Base-by-base conservation (phyloP, 2,888 invertebrate species). In the Nephrocerus scutellatus region DNA sequence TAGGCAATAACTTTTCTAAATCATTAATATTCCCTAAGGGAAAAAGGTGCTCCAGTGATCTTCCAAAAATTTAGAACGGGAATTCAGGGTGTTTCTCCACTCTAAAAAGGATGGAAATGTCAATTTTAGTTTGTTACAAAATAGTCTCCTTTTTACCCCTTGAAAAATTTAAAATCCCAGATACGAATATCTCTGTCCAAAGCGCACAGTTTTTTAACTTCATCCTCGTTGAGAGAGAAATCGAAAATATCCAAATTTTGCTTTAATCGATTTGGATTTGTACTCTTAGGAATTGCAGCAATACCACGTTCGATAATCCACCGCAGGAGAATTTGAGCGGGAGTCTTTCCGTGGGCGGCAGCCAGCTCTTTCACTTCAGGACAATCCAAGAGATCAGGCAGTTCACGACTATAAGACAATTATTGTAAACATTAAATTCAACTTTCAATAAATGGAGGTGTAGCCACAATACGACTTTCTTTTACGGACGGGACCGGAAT, bases 281-380 rank as follows among this genome's bases (percentile, higher is more conserved):
- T 82, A 62, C 89, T 90, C 64, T 91, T 92, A 4, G 91, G 91
- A 55, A 92, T 88, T 23, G 80, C 80, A 7, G 75, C 75, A 21
- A 89, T 66, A 8, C 80, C 82, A 30, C 76, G 76, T 61, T 91
- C 86, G 8, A 86, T 54, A 10, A 77, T 70, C 66, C 82, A 81
- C 32, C 83, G 75, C 4, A 92, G 67, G 24, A 86, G 66, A 19
- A 85, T 69, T 67, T 91, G 90, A 4, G 88, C 88, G 1, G 83
- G 72, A 1, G 80, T 75, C 60, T 84, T 86, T 1, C 70, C 66
- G 54, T 80, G 74, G 51, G 70, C 76, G 26, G 73, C 70, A 2
- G 77, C 76, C 31, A 80, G 70, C 44, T 67, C 53, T 25, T 70
- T 51, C 1, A 82, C 74, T 9, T 62, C 69, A 1, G 77, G 72